These are phyloP conservation scores for Papilio dardanus DNA, from an alignment of 1,140 invertebrate genomes.

Conservation along the genomic window DNA sequence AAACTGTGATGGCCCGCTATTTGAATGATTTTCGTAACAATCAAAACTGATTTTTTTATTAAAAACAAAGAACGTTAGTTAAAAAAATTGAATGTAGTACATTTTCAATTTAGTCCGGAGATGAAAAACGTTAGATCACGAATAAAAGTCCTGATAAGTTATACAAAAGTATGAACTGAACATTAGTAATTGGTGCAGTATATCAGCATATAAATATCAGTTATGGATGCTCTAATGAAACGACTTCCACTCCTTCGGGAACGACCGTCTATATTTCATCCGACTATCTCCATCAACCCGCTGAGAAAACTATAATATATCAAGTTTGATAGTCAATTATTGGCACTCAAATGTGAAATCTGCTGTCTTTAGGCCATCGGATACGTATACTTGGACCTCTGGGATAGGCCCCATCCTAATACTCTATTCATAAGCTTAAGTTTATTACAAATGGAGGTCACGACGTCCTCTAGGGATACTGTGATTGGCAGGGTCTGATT, in stretches of 20 bases:
- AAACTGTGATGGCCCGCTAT: not conserved
- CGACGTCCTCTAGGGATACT: conserved; percentile 41
- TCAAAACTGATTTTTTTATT: not conserved
- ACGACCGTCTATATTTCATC: conserved; percentile 62
- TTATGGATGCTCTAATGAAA: conserved; percentile 45
- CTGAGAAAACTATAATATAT: conserved; percentile 73
- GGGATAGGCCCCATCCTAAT: conserved; percentile 55
- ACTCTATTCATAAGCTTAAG: conserved; percentile 56
- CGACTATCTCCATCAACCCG: conserved; percentile 66
- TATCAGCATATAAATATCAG: conserved; percentile 15
- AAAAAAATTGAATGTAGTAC: not conserved
- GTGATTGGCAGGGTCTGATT: conserved; percentile 44
- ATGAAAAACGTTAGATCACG: not conserved
- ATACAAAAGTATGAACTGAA: conserved; percentile 42
- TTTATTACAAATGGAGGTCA: conserved; percentile 47
- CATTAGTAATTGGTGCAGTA: conserved; percentile 41
- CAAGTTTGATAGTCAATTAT: conserved; percentile 80
- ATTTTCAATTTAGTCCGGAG: not conserved
- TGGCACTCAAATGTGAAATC: conserved; percentile 68
- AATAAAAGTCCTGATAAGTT: not conserved
- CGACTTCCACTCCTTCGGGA: conserved; percentile 53
- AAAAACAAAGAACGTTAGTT: not conserved
- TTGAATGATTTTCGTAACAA: not conserved
- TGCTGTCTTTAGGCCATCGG: conserved; percentile 66
- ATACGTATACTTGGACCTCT: conserved; percentile 53